Evolutionary conservation across 2,113 vertebrate species (phyloP).

Genomic region (Elaphurus davidianus): DNA sequence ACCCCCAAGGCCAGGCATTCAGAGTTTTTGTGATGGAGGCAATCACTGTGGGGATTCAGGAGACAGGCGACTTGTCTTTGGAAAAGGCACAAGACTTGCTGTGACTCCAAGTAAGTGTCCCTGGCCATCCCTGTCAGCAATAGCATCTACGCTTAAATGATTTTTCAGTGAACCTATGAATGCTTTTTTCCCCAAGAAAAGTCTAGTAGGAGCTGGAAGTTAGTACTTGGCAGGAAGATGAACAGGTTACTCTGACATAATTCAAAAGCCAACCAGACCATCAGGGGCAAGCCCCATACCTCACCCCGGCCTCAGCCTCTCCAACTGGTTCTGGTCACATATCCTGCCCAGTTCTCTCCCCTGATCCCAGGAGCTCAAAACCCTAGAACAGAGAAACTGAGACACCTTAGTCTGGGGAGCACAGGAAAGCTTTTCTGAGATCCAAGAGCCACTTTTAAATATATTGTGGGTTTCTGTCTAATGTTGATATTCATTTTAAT

Average conservation of each 20-base stretch:
- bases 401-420: background rate
- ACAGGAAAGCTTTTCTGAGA: background rate
- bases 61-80: background rate
- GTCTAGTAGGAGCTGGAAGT: background rate
- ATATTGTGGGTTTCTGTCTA: background rate
- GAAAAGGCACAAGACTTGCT: slow-evolving; percentile 63
- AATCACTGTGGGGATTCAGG: slow-evolving; percentile 60
- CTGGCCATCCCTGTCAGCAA: background rate
- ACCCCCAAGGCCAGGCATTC: background rate
- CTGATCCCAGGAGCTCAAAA: background rate
- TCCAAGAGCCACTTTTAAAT: slow-evolving; percentile 17
- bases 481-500: slow-evolving; percentile 40
- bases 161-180: background rate
- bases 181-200: background rate
- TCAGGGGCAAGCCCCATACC: background rate
- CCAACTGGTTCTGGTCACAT: background rate
- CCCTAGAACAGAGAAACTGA: background rate
- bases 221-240: background rate
- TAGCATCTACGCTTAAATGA: background rate
- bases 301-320: background rate
- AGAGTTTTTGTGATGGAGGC: slow-evolving; percentile 39
- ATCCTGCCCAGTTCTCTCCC: background rate
- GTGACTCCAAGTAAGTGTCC: slow-evolving; percentile 67
- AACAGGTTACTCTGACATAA: background rate
- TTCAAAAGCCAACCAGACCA: background rate